A percentile compares a stretch with the other conserved stretches of the same genome.
phyloP scores from a whole-genome alignment of 2,797 vertebrate genomes.

The Potorous gilbertii region DNA sequence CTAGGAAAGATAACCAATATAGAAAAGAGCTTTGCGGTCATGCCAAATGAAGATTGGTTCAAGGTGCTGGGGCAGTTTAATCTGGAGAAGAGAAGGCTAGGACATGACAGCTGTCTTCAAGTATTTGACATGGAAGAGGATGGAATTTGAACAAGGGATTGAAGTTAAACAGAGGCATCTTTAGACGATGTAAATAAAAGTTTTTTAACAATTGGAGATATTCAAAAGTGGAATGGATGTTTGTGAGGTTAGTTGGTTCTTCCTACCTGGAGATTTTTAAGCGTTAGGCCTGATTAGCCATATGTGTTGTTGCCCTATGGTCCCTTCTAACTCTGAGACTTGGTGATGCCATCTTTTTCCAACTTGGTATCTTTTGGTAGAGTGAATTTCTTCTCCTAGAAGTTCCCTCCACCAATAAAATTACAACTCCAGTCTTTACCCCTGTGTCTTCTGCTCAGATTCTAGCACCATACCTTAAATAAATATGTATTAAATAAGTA shows the following conservation, averaged over 20 bases:
- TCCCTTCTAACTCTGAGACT: neutral
- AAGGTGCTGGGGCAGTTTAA: neutral
- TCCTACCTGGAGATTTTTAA: neutral
- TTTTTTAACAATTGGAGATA: neutral
- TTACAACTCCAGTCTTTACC: neutral
- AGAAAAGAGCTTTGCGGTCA: neutral
- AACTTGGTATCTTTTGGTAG: neutral
- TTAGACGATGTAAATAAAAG: neutral
- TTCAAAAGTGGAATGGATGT: neutral
- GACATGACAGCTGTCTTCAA: neutral
- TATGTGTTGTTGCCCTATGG: neutral
- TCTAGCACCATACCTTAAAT: neutral
- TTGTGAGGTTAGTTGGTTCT: neutral
- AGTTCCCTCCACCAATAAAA: neutral
- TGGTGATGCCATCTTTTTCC: neutral
- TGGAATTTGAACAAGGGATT: neutral
- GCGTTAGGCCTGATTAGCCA: neutral
- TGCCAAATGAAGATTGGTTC: neutral
- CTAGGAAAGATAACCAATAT: neutral
- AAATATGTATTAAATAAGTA: neutral
- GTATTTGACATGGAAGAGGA: neutral
- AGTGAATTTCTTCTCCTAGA: neutral
- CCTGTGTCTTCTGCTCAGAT: neutral
- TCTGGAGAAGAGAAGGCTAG: neutral
- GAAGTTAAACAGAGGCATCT: neutral